phyloP scores from a whole-genome alignment of 2,888 invertebrate genomes.

The Choreutis nemorana region DNA sequence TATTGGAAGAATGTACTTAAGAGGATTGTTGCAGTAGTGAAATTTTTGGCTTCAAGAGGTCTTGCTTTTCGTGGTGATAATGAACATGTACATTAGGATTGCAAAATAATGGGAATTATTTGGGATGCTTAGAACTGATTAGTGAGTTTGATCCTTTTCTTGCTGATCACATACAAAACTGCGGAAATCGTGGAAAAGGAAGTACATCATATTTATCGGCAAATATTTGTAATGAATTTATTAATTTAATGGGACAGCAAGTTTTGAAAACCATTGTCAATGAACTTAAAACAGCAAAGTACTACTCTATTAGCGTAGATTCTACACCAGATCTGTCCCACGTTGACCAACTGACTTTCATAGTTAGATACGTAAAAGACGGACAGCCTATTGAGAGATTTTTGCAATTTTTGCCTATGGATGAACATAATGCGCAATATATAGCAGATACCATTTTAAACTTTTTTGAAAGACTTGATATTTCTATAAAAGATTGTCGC shows the following conservation, averaged over 20 bases:
- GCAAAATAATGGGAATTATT: conserved; percentile 20
- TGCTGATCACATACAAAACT: conserved; percentile 15
- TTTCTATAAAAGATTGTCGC: too few species aligned
- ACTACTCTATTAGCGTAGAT: conserved; percentile 16
- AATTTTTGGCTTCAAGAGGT: conserved; percentile 7
- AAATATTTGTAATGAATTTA: conserved; percentile 21
- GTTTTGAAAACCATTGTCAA: conserved; percentile 12
- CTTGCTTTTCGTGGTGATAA: conserved; percentile 8
- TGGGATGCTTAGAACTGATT: conserved; percentile 17
- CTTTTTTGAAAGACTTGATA: not conserved
- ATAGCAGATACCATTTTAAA: too few species aligned
- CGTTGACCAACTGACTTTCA: conserved; percentile 16
- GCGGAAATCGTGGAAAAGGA: conserved; percentile 18
- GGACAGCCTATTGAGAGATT: not conserved
- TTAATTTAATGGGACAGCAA: conserved; percentile 17
- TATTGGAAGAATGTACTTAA: conserved; percentile 8
- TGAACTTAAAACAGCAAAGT: conserved; percentile 10
- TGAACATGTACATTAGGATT: conserved; percentile 10
- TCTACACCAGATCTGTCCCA: conserved; percentile 15
- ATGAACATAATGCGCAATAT: not conserved
- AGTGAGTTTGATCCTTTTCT: conserved; percentile 21
- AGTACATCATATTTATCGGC: conserved; percentile 18
- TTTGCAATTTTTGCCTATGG: not conserved
- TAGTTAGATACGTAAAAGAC: conserved; percentile 12
- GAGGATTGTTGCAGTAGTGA: conserved; percentile 7